Evolutionary conservation across 2,113 vertebrate species (phyloP), one percentile per base, ranked within the genome.

Genomic region (Suricata suricatta): DNA sequence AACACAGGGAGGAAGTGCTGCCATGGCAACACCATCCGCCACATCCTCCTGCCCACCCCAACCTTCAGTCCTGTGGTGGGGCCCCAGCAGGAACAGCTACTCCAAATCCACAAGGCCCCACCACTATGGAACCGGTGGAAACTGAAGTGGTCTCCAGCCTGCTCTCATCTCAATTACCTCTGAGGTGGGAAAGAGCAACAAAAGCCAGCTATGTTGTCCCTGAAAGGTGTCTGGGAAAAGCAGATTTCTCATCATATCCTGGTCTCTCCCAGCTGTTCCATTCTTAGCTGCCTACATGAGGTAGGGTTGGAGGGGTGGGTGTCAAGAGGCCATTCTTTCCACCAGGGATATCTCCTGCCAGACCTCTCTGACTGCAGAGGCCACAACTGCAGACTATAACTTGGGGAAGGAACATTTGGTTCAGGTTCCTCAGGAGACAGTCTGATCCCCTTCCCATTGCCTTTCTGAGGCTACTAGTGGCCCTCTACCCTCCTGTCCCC

Each of bases 1-100:
- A 98, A 97, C 97, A 98, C 90, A 95, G 95, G 88, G 97, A 98
- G 98, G 98, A 98, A 98, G 96, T 98, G 98, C 97, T 98, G 98
- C 92, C 97, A 98, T 98, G 96, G 98, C 96, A 98, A 98, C 97
- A 96, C 95, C 95, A 97, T 96, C 97, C 88, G 72, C 98, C 97
- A 98, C 98, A 98, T 98, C 98, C 97, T 98, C 97, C 95, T 97
- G 96, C 97, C 97, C 82, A 96, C 96, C 93, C 95, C 87, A 63
- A 94, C 83, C 93, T 96, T 96, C 93, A 96, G 0, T 93, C 35
- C 97, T 96, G 97, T 94, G 97, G 95, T 95, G 82, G 96, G 95
- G 96, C 96, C 94, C 93, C 60, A 50, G 33, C 72, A 83, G 92
- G 33, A 95, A 81, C 79, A 95, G 97, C 66, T 74, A 87, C 76